Percentiles rank a stretch among this genome's conserved stretches.
These are phyloP conservation scores for Propsilocerus akamusi DNA, from an alignment of 1,140 invertebrate species.

Conservation along the genomic window DNA sequence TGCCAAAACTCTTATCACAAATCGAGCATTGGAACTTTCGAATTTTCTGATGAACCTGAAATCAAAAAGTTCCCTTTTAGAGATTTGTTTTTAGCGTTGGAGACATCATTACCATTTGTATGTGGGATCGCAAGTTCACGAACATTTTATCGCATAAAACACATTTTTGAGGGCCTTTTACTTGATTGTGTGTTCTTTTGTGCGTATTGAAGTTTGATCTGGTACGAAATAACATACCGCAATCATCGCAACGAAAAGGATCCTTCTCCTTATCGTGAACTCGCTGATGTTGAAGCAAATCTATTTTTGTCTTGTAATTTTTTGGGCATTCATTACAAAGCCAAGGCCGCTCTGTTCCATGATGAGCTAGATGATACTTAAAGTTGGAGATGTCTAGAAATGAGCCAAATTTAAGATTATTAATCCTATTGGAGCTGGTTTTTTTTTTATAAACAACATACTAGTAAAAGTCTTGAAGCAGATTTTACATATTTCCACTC, in stretches of 20 bases:
- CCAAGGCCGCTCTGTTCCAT: neutral
- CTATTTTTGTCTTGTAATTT: neutral
- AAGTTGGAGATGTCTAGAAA: no score
- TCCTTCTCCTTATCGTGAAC: neutral
- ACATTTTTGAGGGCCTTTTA: neutral
- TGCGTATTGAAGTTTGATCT: neutral
- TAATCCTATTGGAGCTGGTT: no score
- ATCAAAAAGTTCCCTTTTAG: no score
- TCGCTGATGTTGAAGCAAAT: neutral
- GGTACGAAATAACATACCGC: neutral
- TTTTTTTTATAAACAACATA: no score
- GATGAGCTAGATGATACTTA: neutral
- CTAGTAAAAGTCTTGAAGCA: neutral
- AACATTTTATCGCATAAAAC: neutral
- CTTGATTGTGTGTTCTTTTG: neutral
- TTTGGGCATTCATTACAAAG: neutral
- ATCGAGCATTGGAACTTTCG: neutral
- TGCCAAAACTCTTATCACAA: neutral
- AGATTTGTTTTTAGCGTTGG: no score
- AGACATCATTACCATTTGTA: no score
- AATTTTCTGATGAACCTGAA: neutral
- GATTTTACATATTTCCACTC: neutral
- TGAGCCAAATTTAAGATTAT: no score
- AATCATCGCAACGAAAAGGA: neutral
- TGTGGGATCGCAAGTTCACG: neutral